phyloP scores from a whole-genome alignment of 2,797 vertebrate genomes.

The Acanthopagrus latus region DNA sequence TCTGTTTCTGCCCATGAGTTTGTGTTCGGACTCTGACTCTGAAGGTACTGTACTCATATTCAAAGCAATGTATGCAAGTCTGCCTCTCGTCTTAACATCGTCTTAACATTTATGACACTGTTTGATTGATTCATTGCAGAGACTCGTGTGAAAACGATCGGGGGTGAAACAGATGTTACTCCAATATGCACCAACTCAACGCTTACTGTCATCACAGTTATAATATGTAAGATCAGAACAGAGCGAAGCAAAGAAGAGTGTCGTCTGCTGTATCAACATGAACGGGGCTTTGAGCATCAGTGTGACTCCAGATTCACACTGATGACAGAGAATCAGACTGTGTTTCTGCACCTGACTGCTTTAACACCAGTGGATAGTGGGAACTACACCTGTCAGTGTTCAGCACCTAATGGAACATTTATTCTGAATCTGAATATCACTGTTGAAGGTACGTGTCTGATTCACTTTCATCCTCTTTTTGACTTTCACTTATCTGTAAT shows the following conservation, averaged over 20 bases:
- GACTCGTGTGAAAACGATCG: background rate
- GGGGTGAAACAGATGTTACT: background rate
- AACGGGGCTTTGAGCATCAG: accelerated
- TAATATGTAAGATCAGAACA: constrained; percentile 32
- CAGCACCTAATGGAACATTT: accelerated
- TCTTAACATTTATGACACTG: too few relatives aligned
- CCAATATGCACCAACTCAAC: constrained; percentile 12
- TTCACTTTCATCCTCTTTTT: background rate
- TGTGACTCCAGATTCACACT: constrained; percentile 62
- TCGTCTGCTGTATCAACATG: accelerated
- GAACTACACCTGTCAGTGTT: constrained; percentile 51
- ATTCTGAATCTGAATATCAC: background rate
- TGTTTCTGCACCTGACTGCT: constrained; percentile 51
- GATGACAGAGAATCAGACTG: background rate
- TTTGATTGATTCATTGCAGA: background rate
- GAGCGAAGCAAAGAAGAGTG: constrained; percentile 3
- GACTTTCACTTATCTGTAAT: background rate
- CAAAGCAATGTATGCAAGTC: too few relatives aligned
- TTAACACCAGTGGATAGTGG: constrained; percentile 63
- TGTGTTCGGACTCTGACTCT: too few relatives aligned
- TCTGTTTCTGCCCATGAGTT: too few relatives aligned
- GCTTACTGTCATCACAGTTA: accelerated
- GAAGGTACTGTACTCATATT: too few relatives aligned
- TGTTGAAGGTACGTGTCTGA: constrained; percentile 42
- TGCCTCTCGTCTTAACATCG: too few relatives aligned